These are phyloP conservation scores for Ianthella basta DNA, from an alignment of 37 sponge, comb jelly and placozoan species.

Conservation along the genomic window DNA sequence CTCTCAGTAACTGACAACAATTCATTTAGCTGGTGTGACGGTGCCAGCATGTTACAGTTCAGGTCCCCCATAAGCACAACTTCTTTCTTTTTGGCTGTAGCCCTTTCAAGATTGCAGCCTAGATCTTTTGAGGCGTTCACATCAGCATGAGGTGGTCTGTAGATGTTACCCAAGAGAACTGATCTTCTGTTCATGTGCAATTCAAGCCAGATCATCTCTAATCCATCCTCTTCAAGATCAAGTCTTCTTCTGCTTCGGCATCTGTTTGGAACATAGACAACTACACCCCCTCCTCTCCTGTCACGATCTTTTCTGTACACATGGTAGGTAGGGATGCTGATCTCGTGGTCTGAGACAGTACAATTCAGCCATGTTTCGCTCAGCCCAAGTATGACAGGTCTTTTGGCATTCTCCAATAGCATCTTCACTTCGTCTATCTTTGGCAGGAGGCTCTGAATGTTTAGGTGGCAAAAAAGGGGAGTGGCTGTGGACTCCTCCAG, in stretches of 20 bases:
- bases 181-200: not conserved
- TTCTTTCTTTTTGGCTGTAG: not conserved
- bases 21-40: too few species aligned
- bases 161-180: not conserved
- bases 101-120: not conserved
- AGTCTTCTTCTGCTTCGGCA: conserved; percentile 1
- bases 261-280: not conserved
- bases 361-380: not conserved
- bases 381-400: not conserved
- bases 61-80: not conserved
- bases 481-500: not conserved
- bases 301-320: not conserved
- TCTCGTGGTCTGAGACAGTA: not conserved
- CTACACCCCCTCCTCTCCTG: not conserved
- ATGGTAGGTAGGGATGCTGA: conserved; percentile 2
- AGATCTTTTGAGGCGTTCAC: not conserved
- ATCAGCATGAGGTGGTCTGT: not conserved
- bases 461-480: not conserved
- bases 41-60: conserved; percentile 2
- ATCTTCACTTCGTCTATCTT: not conserved
- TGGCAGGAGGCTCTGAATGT: conserved; percentile 1
- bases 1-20: not conserved
- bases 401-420: not conserved
- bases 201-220: conserved; percentile 1
- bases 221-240: not conserved